Conservation (phyloP, 2,888 invertebrate genomes). For the Harpagoxenus sublaevis region DNA sequence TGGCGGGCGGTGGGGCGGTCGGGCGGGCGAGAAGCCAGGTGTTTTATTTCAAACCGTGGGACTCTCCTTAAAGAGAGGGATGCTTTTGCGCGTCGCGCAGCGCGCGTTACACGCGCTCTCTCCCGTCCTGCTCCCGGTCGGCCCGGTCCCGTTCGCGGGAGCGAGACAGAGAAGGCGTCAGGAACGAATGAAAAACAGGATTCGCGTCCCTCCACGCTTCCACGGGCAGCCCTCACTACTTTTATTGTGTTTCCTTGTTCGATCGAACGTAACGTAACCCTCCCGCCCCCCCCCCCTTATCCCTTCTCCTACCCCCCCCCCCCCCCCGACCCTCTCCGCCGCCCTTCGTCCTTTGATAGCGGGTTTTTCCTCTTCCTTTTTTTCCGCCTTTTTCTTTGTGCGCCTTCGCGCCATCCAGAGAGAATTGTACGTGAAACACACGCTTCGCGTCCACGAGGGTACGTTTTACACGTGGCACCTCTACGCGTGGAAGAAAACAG, state of each 20-base stretch:
- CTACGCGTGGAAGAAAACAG: background rate
- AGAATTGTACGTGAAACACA: conserved; percentile 67
- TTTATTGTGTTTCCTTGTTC: conserved; percentile 82
- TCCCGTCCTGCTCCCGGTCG: conserved; percentile 59
- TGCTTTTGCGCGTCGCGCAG: conserved; percentile 68
- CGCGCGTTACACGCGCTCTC: conserved; percentile 62
- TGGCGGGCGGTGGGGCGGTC: background rate
- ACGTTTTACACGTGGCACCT: conserved; percentile 29
- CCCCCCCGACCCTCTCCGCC: background rate
- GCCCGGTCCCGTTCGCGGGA: background rate
- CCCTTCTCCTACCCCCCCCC: conserved; percentile 25
- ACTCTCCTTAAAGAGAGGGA: conserved; percentile 79
- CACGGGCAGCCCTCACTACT: conserved; percentile 74
- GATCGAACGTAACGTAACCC: conserved; percentile 79
- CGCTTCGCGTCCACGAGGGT: conserved; percentile 17
- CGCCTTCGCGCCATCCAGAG: conserved; percentile 29
- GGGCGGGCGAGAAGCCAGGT: conserved; percentile 78
- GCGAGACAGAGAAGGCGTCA: conserved; percentile 56
- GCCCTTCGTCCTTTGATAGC: conserved; percentile 57
- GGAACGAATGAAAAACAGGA: conserved; percentile 85
- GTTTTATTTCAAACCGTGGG: conserved; percentile 83
- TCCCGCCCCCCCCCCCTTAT: conserved; percentile 35
- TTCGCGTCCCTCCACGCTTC: conserved; percentile 78
- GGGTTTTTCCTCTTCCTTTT: conserved; percentile 63
- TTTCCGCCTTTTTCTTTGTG: conserved; percentile 48